These are phyloP conservation scores for Caenorhabditis imperialis DNA, from an alignment of 2,888 invertebrate species.

Conservation along the genomic window DNA sequence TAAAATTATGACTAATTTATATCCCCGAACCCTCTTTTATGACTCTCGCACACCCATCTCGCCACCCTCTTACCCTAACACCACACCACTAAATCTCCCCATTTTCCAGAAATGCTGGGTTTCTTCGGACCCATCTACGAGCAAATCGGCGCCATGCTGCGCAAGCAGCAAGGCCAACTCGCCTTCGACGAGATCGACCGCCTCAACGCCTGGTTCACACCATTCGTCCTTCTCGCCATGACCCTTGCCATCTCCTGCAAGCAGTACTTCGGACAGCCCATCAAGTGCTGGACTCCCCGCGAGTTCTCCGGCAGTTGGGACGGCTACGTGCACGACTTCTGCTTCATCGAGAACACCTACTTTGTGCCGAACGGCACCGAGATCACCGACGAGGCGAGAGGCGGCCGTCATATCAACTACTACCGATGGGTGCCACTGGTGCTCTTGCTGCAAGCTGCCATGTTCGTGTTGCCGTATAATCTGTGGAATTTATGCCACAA, in stretches of 20 bases:
- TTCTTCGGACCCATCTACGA: constrained; percentile 52
- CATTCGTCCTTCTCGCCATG: constrained; percentile 40
- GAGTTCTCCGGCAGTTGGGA: constrained; percentile 56
- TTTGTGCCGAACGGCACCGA: constrained; percentile 50
- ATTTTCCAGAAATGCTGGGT: constrained; percentile 40
- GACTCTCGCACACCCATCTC: no score
- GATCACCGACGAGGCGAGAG: constrained; percentile 41
- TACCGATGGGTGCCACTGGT: constrained; percentile 56
- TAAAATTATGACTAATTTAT: no score
- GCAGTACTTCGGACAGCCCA: constrained; percentile 50
- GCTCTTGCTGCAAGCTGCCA: constrained; percentile 36
- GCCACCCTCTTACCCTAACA: neutral
- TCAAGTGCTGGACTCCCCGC: constrained; percentile 53
- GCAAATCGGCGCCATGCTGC: constrained; percentile 33
- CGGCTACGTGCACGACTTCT: constrained; percentile 50
- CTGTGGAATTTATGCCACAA: constrained; percentile 50
- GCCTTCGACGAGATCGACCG: constrained; percentile 50
- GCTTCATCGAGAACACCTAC: constrained; percentile 55
- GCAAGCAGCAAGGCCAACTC: constrained; percentile 47
- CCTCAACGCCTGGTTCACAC: constrained; percentile 52
- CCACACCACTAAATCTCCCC: neutral
- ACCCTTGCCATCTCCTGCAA: constrained; percentile 49
- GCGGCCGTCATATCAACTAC: constrained; percentile 49
- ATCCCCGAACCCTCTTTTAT: no score
- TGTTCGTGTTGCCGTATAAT: constrained; percentile 46